These are phyloP conservation scores for Momotus momota DNA, from an alignment of 2,797 vertebrate species.

Conservation along the genomic window DNA sequence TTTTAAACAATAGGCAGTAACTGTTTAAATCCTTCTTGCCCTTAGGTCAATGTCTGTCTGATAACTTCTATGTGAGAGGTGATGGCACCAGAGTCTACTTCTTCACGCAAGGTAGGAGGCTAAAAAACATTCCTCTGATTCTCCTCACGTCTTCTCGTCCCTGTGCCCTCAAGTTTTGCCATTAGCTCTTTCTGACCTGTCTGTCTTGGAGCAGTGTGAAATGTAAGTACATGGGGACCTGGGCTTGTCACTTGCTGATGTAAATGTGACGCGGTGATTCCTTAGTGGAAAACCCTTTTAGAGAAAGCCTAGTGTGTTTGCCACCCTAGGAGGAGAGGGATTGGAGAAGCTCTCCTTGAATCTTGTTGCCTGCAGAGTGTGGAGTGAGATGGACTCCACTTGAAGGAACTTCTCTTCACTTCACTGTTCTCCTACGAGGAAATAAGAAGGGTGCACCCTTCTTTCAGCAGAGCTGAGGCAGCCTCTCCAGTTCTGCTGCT, in stretches of 20 bases:
- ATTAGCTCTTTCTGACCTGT: neutral
- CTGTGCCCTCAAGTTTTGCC: neutral
- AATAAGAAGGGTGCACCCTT: neutral
- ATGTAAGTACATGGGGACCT: neutral
- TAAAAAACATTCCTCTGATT: neutral
- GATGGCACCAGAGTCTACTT: conserved; percentile 98
- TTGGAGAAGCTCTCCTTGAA: neutral
- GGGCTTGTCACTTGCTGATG: neutral
- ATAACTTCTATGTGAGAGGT: conserved; percentile 97
- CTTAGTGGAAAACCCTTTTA: neutral
- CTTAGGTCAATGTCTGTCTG: conserved; percentile 93
- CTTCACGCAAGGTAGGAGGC: conserved; percentile 92
- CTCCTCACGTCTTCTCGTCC: neutral
- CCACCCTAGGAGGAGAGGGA: neutral
- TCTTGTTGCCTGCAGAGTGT: neutral
- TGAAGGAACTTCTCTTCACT: neutral
- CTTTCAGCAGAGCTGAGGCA: neutral
- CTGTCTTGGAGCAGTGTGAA: neutral
- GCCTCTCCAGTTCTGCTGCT: neutral
- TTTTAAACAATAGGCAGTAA: conserved; percentile 12
- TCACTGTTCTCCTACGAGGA: neutral
- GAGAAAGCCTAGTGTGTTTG: neutral
- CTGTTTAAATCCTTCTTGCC: neutral
- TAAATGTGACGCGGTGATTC: neutral
- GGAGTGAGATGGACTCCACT: neutral